These are phyloP conservation scores for Diplodus sargus DNA, from an alignment of 2,797 vertebrate genomes.

Conservation along the genomic window DNA sequence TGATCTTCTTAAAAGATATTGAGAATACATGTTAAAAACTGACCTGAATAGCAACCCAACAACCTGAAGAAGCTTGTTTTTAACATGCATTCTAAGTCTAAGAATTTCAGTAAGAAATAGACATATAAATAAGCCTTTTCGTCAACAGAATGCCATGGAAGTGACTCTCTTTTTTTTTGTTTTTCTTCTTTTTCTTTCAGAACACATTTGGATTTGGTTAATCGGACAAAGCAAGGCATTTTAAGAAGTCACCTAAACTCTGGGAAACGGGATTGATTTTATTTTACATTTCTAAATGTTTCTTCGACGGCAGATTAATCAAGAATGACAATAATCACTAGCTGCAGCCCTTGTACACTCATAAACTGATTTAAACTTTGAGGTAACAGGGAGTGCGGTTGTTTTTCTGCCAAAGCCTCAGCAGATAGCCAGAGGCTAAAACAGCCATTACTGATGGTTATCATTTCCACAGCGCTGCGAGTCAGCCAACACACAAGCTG, in stretches of 20 bases:
- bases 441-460: constrained; percentile 72
- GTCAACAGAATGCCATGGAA: too few species aligned
- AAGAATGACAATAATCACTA: background rate
- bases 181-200: too few species aligned
- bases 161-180: too few species aligned
- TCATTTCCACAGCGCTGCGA: constrained; percentile 63
- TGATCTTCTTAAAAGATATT: too few species aligned
- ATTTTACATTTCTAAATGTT: background rate
- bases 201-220: background rate
- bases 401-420: constrained; percentile 59
- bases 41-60: too few species aligned
- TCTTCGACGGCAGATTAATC: background rate
- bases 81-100: too few species aligned
- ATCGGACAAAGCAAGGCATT: background rate
- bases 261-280: background rate
- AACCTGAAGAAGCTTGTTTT: too few species aligned
- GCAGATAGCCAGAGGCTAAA: constrained; percentile 66
- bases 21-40: too few species aligned
- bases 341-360: background rate
- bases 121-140: too few species aligned
- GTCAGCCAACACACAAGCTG: constrained; percentile 74
- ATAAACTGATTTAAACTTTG: constrained; percentile 11
- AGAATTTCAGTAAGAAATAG: too few species aligned
- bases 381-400: background rate
- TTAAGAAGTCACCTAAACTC: background rate